These are phyloP conservation scores for Pantala flavescens DNA, from an alignment of 1,140 invertebrate species.

Conservation along the genomic window DNA sequence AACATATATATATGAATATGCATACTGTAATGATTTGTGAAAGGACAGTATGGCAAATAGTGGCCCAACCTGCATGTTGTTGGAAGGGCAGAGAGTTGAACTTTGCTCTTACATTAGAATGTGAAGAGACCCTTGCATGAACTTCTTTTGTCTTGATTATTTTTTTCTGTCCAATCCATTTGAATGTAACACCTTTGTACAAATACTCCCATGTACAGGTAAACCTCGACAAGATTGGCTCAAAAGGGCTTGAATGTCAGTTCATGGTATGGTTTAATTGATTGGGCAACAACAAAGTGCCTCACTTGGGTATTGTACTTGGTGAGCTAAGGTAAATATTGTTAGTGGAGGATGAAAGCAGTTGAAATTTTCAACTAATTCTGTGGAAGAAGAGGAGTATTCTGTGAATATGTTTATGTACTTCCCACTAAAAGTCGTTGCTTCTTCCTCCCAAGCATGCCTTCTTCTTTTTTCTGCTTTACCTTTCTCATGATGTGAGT, in stretches of 20 bases:
- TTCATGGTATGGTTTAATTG: neutral
- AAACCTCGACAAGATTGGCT: neutral
- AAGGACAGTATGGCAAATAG: neutral
- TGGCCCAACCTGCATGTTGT: neutral
- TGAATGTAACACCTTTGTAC: neutral
- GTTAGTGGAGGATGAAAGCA: neutral
- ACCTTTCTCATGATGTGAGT: neutral
- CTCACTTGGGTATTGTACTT: neutral
- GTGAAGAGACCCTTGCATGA: neutral
- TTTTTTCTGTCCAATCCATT: neutral
- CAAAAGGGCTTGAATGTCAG: neutral
- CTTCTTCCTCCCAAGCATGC: constrained; percentile 3
- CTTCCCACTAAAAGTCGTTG: neutral
- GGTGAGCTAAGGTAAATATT: neutral
- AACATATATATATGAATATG: neutral
- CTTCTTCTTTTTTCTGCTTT: neutral
- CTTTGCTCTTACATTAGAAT: neutral
- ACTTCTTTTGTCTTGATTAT: neutral
- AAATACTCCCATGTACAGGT: neutral
- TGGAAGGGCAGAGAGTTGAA: neutral
- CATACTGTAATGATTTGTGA: neutral
- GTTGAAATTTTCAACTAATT: neutral
- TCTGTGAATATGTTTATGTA: neutral
- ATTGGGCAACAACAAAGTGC: neutral
- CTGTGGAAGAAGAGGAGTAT: neutral